phyloP scores from a whole-genome alignment of 1,140 invertebrate genomes.

The Sarcophaga peregrina region DNA sequence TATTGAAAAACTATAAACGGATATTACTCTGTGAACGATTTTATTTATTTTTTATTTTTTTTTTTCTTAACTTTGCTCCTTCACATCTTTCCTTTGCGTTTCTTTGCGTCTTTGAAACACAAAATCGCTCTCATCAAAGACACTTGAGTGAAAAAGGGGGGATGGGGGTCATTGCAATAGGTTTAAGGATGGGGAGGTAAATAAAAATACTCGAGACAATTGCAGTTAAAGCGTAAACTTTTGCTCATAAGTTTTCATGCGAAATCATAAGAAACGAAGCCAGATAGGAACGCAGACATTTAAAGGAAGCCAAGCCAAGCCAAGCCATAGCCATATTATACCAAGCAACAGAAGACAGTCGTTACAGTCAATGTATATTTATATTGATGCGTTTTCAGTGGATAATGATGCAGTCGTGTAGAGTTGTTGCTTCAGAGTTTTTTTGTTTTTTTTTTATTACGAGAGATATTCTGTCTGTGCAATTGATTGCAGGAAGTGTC shows the following conservation, averaged over 20 bases:
- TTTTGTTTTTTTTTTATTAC: not conserved
- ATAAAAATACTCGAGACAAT: conserved; percentile 12
- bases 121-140: conserved; percentile 26
- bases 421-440: not conserved
- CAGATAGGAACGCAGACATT: not conserved
- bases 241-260: not conserved
- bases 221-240: conserved; percentile 2
- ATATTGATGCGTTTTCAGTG: not conserved
- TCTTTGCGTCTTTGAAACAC: not conserved
- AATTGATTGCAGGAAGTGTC: conserved; percentile 50
- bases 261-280: no score
- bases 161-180: no score
- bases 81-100: no score
- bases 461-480: conserved; percentile 11
- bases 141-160: not conserved
- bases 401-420: conserved; percentile 15
- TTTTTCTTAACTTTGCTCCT: no score
- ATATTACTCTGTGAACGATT: conserved; percentile 44
- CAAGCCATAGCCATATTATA: no score
- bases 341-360: no score
- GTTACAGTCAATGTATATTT: not conserved
- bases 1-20: conserved; percentile 41
- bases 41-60: conserved; percentile 30
- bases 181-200: no score
- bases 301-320: not conserved